Evolutionary conservation across 2,888 invertebrate genomes (phyloP), one percentile per base, ranked within the genome.

Genomic region (Choreutis nemorana): DNA sequence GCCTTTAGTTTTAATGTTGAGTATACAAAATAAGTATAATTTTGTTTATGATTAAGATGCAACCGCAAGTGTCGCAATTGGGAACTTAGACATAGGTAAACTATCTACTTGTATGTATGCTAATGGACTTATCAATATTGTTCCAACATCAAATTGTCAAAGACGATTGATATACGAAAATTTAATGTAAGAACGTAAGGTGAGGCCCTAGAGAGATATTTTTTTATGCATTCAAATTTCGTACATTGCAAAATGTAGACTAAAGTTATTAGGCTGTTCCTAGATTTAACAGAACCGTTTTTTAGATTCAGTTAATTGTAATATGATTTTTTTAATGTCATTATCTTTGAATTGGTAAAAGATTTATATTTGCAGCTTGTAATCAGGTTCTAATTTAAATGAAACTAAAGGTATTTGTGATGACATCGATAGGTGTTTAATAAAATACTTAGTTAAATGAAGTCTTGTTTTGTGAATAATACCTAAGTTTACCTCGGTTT

Each of bases 121-220:
- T 54, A 48, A 56, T 55, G 58, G 59, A 62, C 55, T 62, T 55
- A 52, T 55, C 60, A 52, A 52, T 57, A 41, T n/a, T n/a, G 40
- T 36, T 38, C 35, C 32, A 66, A 60, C 68, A 67, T 71, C 72
- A 67, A 50, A 70, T 73, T 73, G 75, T 77, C 73, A 67, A 68
- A 73, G 73, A 75, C 71, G 66, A 68, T 40, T 68, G 68, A 71
- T 75, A 70, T 68, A 72, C 73, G 71, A 71, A 60, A 32, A 64
- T 64, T n/a, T 67, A 65, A 67, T 72, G 61, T 71, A 71, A 73
- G 67, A 58, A 70, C 59, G 67, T 77, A 73, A 73, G 75, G 73
- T 77, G 72, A 75, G 75, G 71, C 72, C 73, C 65, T 67, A 68
- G 62, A 73, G 64, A 72, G 63, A 73, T 78, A 77, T 78, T 78